These are phyloP conservation scores for Leptatherina wallacei DNA, from an alignment of 2,797 vertebrate species.

Conservation along the genomic window DNA sequence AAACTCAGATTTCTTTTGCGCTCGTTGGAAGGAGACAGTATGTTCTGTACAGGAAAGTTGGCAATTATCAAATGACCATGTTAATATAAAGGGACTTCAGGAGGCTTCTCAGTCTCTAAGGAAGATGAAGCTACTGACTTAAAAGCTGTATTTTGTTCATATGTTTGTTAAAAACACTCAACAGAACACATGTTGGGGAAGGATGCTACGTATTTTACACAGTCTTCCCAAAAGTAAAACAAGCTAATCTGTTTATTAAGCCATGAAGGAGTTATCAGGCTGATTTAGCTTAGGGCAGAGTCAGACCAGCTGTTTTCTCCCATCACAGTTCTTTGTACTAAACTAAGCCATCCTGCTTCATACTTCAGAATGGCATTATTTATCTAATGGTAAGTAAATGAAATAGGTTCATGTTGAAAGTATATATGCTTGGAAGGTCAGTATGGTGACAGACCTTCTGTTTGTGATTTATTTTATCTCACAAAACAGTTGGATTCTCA, in stretches of 20 bases:
- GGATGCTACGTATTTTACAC: no score
- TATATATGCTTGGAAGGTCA: not conserved
- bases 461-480: not conserved
- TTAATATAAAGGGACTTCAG: not conserved
- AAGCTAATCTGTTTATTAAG: no score
- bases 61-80: not conserved
- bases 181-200: not conserved
- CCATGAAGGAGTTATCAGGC: not conserved
- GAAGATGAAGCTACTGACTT: not conserved
- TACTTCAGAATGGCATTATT: not conserved
- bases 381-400: not conserved
- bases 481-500: not conserved
- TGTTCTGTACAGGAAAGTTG: not conserved
- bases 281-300: not conserved
- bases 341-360: no score
- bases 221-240: not conserved
- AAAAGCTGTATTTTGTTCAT: not conserved
- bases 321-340: not conserved
- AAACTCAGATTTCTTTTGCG: not conserved
- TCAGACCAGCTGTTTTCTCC: not conserved
- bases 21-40: not conserved
- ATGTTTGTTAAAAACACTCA: not conserved
- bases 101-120: not conserved
- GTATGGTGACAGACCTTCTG: not conserved
- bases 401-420: not conserved